Base-by-base conservation (phyloP, 2,113 vertebrate genomes). In the Archocentrus centrarchus region DNA sequence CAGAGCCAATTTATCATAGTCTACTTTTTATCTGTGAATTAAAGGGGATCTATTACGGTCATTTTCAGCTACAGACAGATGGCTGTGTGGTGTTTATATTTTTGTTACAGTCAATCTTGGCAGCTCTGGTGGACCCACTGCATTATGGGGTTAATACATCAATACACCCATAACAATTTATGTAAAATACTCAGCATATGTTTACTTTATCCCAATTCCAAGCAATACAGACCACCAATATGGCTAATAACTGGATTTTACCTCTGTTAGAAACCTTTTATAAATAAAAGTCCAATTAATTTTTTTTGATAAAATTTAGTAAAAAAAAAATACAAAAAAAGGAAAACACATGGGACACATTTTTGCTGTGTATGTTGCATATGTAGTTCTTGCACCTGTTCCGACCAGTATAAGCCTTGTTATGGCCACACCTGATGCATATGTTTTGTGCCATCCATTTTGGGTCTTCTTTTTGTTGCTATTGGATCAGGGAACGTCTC, bases 121-220 rank as follows among this genome's bases (percentile, higher is more conserved):
- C 44, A 39, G 64, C 7, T 68, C 39, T 47, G 24, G 39, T 47
- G 22, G 44, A 68, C 63, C 39, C 63, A 68, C 22, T 47, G 39
- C 63, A 47, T 47, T 68, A 47, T 68, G 64, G 44, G 64, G 14
- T 68, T 22, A 47, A 47, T 68, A 68, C 44, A 68, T 68, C 64
- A 68, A 47, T 68, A 47, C 22, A 68, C 39, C 64, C 39, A 68
- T 41, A 41, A 41, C 39, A 47, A 27, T 41, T 68, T 68, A 47
- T 68, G 41, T 68, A 50, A 68, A 30, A 68, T 30, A 68, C 41
- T 68, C 22, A 68, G 22, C 64, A 68, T 22, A 39, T 27, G 14
- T 9, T 27, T 47, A 68, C 39, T 47, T 27, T 41, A 27, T 47
- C 44, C 24, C 22, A 68, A 27, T 68, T 68, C 41, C 27, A 68